Conservation (phyloP, 2,888 invertebrate genomes). For the Miltochrista miniata region DNA sequence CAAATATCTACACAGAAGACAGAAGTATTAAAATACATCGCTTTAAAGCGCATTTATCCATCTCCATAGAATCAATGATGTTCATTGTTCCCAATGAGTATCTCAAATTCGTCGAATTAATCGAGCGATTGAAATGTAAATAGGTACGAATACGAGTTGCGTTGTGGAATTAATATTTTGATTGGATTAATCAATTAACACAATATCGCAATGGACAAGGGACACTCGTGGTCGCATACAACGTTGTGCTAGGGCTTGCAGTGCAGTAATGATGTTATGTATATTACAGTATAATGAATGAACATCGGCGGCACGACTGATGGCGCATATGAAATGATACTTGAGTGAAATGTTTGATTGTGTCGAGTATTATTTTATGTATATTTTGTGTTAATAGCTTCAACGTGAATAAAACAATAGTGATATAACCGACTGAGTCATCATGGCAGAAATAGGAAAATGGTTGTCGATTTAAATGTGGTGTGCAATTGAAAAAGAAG, state of each 20-base stretch:
- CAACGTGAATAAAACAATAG: not conserved
- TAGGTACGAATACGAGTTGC: conserved; percentile 58
- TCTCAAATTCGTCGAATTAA: conserved; percentile 65
- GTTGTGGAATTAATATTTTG: conserved; percentile 79
- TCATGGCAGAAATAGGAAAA: no score
- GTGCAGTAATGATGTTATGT: conserved; percentile 19
- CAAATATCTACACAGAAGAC: no score
- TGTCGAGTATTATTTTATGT: conserved; percentile 23
- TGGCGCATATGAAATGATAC: conserved; percentile 35
- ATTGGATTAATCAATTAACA: conserved; percentile 82
- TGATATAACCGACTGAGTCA: no score
- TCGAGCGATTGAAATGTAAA: conserved; percentile 75
- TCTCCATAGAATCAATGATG: conserved; percentile 31
- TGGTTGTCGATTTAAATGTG: no score
- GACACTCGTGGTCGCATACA: conserved; percentile 41
- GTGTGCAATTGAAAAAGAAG: no score
- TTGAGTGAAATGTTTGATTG: conserved; percentile 32
- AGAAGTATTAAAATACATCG: no score
- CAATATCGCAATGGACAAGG: conserved; percentile 67
- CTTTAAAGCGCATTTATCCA: no score
- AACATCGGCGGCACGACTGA: conserved; percentile 26
- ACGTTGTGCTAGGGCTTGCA: conserved; percentile 17
- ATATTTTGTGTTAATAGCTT: not conserved
- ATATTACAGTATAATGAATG: conserved; percentile 41
- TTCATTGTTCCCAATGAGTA: conserved; percentile 51